phyloP scores from a whole-genome alignment of 2,888 invertebrate genomes.

The Tenthredo livida region DNA sequence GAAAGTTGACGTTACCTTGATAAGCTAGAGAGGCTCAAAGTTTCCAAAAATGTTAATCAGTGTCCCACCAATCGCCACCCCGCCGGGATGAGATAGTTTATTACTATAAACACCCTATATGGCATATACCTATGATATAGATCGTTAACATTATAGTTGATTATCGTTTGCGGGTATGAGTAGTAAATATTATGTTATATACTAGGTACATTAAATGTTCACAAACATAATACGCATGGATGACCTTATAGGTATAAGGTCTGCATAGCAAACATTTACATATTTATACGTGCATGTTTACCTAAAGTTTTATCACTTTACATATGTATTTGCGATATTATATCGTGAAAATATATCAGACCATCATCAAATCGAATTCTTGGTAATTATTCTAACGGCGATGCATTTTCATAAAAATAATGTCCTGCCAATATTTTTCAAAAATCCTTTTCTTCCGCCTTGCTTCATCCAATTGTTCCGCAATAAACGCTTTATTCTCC shows the following conservation, averaged over 20 bases:
- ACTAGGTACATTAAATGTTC: too few species aligned
- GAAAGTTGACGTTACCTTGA: too few species aligned
- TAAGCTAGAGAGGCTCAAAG: too few species aligned
- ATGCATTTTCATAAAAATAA: neutral
- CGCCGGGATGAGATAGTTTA: too few species aligned
- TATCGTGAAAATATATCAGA: neutral
- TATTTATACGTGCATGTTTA: neutral
- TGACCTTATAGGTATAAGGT: slow-evolving; percentile 4
- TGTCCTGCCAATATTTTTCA: neutral
- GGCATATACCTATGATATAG: neutral
- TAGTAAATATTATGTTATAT: slow-evolving; percentile 17
- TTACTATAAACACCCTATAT: too few species aligned
- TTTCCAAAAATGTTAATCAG: too few species aligned
- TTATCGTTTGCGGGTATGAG: neutral
- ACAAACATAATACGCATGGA: neutral
- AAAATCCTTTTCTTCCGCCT: neutral
- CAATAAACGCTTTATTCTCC: neutral
- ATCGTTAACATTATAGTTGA: slow-evolving; percentile 1
- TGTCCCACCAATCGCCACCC: too few species aligned
- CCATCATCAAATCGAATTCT: neutral
- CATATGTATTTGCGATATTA: neutral
- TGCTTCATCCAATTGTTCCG: neutral
- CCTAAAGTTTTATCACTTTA: neutral
- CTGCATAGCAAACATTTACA: neutral
- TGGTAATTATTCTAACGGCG: neutral